Percentiles rank a stretch among this genome's conserved stretches.
Conservation (phyloP, 1,140 invertebrate species). For the Pentalonia nigronervosa region DNA sequence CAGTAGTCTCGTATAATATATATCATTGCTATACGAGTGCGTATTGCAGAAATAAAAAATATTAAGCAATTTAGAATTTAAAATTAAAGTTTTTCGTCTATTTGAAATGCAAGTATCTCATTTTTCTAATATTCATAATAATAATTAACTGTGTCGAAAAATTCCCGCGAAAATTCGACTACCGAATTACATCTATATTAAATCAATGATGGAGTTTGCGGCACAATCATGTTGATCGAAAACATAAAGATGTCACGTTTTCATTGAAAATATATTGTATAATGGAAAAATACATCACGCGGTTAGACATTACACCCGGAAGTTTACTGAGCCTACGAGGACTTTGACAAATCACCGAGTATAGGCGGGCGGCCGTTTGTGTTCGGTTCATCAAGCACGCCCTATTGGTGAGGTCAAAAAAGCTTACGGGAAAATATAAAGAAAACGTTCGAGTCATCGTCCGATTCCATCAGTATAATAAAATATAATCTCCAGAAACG, state of each 20-base stretch:
- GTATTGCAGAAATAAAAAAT: background rate
- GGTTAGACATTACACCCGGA: conserved; percentile 45
- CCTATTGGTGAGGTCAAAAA: conserved; percentile 52
- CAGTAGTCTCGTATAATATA: background rate
- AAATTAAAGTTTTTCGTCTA: background rate
- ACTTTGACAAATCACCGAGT: conserved; percentile 52
- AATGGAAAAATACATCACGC: background rate
- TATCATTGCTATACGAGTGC: too few relatives aligned
- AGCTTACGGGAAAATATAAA: conserved; percentile 45
- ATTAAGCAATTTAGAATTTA: background rate
- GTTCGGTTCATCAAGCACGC: conserved; percentile 49
- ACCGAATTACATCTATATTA: background rate
- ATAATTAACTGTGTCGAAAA: background rate
- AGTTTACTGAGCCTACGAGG: conserved; percentile 48
- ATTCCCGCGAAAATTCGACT: background rate
- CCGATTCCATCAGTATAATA: conserved; percentile 49
- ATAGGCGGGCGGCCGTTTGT: background rate
- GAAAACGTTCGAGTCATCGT: conserved; percentile 53
- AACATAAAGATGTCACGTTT: conserved; percentile 24
- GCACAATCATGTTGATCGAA: background rate
- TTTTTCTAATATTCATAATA: background rate
- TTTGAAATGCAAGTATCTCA: background rate
- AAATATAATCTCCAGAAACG: conserved; percentile 48
- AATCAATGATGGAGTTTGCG: background rate
- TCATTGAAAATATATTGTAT: background rate